Conservation (phyloP, 1,140 invertebrate genomes). For the Episyrphus balteatus region DNA sequence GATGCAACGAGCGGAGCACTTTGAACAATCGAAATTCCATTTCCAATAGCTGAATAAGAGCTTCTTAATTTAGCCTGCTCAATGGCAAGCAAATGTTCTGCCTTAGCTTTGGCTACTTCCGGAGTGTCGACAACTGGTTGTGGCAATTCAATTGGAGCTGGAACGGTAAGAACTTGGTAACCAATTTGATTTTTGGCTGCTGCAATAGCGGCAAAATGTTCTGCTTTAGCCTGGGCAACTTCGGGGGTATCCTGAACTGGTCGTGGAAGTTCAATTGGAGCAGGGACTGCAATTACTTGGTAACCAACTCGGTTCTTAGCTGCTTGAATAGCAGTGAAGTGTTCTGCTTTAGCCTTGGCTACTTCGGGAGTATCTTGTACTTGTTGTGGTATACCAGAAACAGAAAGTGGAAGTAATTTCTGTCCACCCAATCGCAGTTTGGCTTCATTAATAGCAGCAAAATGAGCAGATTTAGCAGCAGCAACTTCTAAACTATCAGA, state of each 20-base stretch:
- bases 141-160: constrained; percentile 8
- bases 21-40: too few species aligned
- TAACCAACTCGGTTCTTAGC: too few species aligned
- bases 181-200: too few species aligned
- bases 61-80: constrained; percentile 27
- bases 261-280: too few species aligned
- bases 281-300: too few species aligned
- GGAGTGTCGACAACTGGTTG: constrained; percentile 29
- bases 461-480: constrained; percentile 25
- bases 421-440: constrained; percentile 15
- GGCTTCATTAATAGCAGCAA: constrained; percentile 23
- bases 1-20: too few species aligned
- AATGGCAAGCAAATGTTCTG: constrained; percentile 26
- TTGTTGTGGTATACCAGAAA: constrained; percentile 12
- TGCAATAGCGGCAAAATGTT: too few species aligned
- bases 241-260: too few species aligned
- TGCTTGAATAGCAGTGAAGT: constrained; percentile 11
- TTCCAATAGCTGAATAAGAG: too few species aligned
- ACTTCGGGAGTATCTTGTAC: constrained; percentile 36
- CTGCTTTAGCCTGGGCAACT: too few species aligned
- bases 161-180: too few species aligned
- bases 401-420: constrained; percentile 3
- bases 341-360: constrained; percentile 26
- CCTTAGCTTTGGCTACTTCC: constrained; percentile 33
- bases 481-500: constrained; percentile 36